phyloP scores from a whole-genome alignment of 2,113 vertebrate genomes.

The Gymnogyps californianus region DNA sequence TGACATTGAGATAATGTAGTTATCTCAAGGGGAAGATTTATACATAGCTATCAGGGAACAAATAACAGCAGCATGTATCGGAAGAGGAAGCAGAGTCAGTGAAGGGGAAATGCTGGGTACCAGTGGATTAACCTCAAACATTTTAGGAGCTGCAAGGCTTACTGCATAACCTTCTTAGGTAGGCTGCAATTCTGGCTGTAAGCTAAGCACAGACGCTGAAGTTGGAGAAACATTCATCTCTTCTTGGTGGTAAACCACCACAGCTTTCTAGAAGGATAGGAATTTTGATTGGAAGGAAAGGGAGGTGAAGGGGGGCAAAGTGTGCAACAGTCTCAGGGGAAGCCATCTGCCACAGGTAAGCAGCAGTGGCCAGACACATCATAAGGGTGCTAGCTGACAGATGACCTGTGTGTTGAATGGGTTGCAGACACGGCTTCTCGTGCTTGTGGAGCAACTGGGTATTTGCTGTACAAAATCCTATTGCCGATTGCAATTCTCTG shows the following conservation, averaged over 20 bases:
- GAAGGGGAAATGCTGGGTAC: background rate
- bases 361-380: too few relatives aligned
- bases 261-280: background rate
- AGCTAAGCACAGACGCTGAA: rapidly evolving
- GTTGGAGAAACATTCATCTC: background rate
- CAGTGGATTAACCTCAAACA: background rate
- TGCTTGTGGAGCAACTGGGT: background rate
- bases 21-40: background rate
- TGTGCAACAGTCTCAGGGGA: rapidly evolving
- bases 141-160: background rate
- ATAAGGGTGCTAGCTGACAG: background rate
- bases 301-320: background rate
- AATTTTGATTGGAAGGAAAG: background rate
- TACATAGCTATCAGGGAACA: background rate
- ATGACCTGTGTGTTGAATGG: rapidly evolving
- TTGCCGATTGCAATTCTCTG: rapidly evolving
- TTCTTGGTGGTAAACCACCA: background rate
- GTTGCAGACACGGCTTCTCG: background rate
- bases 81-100: background rate
- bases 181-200: background rate
- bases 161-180: rapidly evolving
- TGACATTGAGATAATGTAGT: rapidly evolving
- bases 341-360: background rate
- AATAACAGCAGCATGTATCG: background rate
- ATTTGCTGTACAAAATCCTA: background rate